A percentile compares a stretch with the other conserved stretches of the same genome.
Evolutionary conservation across 2,888 invertebrate genomes (phyloP).

Genomic region (Imbricaverruca yamaguchii): DNA sequence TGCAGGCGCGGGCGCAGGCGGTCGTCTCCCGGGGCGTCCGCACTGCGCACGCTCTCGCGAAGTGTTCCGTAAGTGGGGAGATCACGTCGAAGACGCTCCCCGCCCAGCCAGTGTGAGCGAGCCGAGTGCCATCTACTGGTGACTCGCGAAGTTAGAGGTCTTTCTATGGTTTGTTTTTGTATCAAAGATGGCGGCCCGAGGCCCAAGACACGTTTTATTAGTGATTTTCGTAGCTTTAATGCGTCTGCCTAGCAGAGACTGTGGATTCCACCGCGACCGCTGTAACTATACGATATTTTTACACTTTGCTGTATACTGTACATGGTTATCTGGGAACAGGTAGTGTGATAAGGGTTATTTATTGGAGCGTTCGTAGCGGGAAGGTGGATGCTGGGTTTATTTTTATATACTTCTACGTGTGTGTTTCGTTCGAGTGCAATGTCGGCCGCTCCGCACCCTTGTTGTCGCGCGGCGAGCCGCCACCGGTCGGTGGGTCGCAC

Average conservation of each 20-base stretch:
- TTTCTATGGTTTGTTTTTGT: slow-evolving; percentile 20
- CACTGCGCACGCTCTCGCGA: not conserved
- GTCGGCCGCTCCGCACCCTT: no score
- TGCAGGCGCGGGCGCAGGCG: no score
- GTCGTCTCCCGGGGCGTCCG: no score
- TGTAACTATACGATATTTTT: slow-evolving; percentile 20
- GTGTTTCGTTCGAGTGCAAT: slow-evolving; percentile 11
- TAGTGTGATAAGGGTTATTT: slow-evolving; percentile 21
- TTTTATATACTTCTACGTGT: slow-evolving; percentile 16
- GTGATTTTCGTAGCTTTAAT: slow-evolving; percentile 22
- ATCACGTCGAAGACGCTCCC: not conserved
- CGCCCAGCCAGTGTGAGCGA: not conserved
- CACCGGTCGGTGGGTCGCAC: no score
- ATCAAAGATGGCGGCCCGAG: slow-evolving; percentile 13
- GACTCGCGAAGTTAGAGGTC: not conserved
- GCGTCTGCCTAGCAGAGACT: slow-evolving; percentile 14
- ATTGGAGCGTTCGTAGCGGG: slow-evolving; percentile 3
- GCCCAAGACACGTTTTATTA: slow-evolving; percentile 21
- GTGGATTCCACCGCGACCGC: not conserved
- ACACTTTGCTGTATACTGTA: not conserved
- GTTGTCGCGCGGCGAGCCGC: no score
- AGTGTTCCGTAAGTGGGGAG: not conserved
- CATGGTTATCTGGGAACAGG: slow-evolving; percentile 12
- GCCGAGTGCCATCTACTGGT: not conserved
- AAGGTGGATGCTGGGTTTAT: slow-evolving; percentile 2